phyloP scores from a whole-genome alignment of 2,888 invertebrate species.

The Synergus umbraculus region DNA sequence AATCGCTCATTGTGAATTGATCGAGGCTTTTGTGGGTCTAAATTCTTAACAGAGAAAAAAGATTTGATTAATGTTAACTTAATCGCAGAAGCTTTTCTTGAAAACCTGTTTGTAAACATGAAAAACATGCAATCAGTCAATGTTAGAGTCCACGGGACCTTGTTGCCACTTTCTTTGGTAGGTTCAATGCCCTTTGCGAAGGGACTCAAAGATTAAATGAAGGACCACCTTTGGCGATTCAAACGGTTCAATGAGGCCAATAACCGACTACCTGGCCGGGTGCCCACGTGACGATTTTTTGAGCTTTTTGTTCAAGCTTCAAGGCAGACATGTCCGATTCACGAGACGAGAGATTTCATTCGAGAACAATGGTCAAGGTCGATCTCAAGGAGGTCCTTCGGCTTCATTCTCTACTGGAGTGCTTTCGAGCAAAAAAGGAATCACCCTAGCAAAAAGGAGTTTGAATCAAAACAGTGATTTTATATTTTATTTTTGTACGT shows the following conservation, averaged over 20 bases:
- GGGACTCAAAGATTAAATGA: constrained; percentile 21
- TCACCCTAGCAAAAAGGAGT: not conserved
- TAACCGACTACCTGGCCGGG: not conserved
- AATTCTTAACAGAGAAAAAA: not conserved
- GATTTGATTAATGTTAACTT: not conserved
- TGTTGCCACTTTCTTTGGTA: not conserved
- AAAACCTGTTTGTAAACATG: constrained; percentile 10
- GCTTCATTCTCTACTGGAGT: not conserved
- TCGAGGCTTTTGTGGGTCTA: not conserved
- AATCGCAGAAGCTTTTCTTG: not conserved
- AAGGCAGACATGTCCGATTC: constrained; percentile 45
- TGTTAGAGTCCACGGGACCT: not conserved
- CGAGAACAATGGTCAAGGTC: constrained; percentile 59
- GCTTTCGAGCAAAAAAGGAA: not conserved
- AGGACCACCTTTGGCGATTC: constrained; percentile 17
- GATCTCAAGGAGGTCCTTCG: constrained; percentile 43
- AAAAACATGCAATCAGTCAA: not conserved
- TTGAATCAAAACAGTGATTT: not conserved
- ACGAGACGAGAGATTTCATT: constrained; percentile 54
- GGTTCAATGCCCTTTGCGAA: not conserved
- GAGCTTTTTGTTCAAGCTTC: constrained; percentile 52
- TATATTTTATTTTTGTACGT: no score
- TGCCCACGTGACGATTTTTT: constrained; percentile 1
- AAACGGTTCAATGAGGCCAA: not conserved
- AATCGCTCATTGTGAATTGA: not conserved